Percentiles rank a stretch among this genome's conserved stretches.
Evolutionary conservation across 2,888 invertebrate species (phyloP).

Genomic region (Omphaloscelis lunosa): DNA sequence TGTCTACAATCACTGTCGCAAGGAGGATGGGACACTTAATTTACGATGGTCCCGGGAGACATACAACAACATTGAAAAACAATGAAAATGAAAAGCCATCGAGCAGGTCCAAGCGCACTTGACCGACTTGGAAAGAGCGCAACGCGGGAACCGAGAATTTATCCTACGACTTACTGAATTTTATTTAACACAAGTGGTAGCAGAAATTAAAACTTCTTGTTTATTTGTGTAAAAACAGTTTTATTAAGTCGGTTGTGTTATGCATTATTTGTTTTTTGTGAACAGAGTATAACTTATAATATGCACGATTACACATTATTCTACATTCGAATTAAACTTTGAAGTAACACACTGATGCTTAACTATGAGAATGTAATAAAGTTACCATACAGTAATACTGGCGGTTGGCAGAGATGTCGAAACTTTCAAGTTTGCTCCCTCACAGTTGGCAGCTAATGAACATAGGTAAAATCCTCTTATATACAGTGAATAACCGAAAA

Average conservation of each 20-base stretch:
- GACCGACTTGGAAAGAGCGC: constrained; percentile 73
- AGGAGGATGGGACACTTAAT: constrained; percentile 47
- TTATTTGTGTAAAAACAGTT: constrained; percentile 24
- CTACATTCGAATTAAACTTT: background rate
- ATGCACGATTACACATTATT: background rate
- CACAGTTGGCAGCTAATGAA: constrained; percentile 35
- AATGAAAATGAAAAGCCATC: constrained; percentile 78
- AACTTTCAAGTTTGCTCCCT: constrained; percentile 10
- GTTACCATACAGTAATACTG: background rate
- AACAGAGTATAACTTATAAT: background rate
- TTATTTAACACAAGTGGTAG: constrained; percentile 63
- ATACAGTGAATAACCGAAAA: constrained; percentile 38
- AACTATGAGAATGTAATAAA: background rate
- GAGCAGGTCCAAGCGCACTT: constrained; percentile 70
- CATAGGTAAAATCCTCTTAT: constrained; percentile 13
- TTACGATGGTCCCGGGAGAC: constrained; percentile 39
- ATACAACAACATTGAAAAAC: constrained; percentile 70
- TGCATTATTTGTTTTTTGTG: constrained; percentile 2
- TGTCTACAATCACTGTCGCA: constrained; percentile 31
- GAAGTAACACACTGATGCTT: background rate
- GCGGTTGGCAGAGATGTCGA: background rate
- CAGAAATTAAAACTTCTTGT: constrained; percentile 57
- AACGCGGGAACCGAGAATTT: constrained; percentile 67
- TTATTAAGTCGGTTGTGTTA: constrained; percentile 15
- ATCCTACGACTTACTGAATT: constrained; percentile 56